Base-by-base conservation (phyloP, 2,888 invertebrate genomes). In the Chrysolina haemoptera region DNA sequence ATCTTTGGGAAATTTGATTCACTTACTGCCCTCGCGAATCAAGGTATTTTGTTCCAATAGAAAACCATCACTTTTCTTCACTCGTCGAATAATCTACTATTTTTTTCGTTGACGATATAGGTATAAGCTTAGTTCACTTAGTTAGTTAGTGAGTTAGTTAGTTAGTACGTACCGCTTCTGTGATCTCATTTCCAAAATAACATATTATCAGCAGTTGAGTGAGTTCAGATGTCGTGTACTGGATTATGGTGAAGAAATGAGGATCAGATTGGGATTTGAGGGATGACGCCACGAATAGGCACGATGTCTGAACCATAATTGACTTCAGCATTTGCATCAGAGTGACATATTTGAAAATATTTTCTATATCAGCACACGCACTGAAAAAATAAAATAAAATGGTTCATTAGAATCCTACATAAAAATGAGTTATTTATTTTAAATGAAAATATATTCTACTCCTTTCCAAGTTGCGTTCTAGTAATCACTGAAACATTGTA, bases 101-200 rank as follows among this genome's bases (percentile, higher is more conserved):
- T n/a, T n/a, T n/a, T n/a, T n/a, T n/a, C n/a, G n/a, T n/a, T n/a
- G n/a, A n/a, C n/a, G n/a, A n/a, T n/a, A n/a, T n/a, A n/a, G n/a
- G n/a, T n/a, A n/a, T n/a, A n/a, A n/a, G n/a, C n/a, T n/a, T n/a
- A n/a, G n/a, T n/a, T n/a, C n/a, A n/a, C n/a, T n/a, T n/a, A n/a
- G n/a, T n/a, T n/a, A n/a, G n/a, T n/a, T n/a, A n/a, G n/a, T n/a
- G n/a, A n/a, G n/a, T n/a, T n/a, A n/a, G n/a, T n/a, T n/a, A n/a
- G n/a, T n/a, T n/a, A n/a, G 14, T n/a, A 43, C 65, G 16, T 66
- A 66, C 66, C 53, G 27, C 53, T 66, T 50, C 66, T 16, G 66
- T 50, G 50, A 66, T 50, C 27, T 53, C 53, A 53, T 53, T 66
- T 1, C 66, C 66, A 50, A 70, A 70, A 27, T 62, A 70, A 48